These are phyloP conservation scores for Gisinianus flammeolus DNA, from an alignment of 2,888 invertebrate genomes.

Conservation along the genomic window DNA sequence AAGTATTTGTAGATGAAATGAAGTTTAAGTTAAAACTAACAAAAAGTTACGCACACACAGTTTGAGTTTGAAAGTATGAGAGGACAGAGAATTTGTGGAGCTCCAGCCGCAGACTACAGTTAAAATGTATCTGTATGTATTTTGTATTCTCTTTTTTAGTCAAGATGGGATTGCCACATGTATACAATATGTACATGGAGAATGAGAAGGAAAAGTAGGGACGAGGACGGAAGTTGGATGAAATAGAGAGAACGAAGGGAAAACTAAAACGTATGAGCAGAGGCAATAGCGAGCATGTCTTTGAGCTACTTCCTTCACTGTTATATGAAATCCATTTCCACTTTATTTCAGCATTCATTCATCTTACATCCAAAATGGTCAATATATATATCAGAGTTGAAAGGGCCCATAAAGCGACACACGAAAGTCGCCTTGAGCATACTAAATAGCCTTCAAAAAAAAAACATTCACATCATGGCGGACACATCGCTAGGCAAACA, in stretches of 20 bases:
- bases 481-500: too few species aligned
- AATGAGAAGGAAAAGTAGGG: not conserved
- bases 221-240: too few species aligned
- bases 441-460: not conserved
- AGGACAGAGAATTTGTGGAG: too few species aligned
- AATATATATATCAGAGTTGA: slow-evolving; percentile 15
- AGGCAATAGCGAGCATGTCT: not conserved
- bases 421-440: not conserved
- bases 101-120: not conserved
- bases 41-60: too few species aligned
- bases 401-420: not conserved
- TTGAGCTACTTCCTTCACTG: not conserved
- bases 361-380: slow-evolving; percentile 25
- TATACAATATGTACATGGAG: too few species aligned
- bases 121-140: too few species aligned
- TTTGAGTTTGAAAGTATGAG: too few species aligned
- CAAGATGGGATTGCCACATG: too few species aligned
- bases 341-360: slow-evolving; percentile 26
- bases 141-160: not conserved
- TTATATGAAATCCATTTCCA: slow-evolving; percentile 21
- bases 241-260: too few species aligned
- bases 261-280: not conserved
- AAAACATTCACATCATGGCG: too few species aligned
- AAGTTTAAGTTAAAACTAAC: not conserved
- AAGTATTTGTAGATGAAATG: not conserved